These are phyloP conservation scores for Agelas oroides DNA, from an alignment of 37 sponge, comb jelly and placozoan genomes.

Conservation along the genomic window DNA sequence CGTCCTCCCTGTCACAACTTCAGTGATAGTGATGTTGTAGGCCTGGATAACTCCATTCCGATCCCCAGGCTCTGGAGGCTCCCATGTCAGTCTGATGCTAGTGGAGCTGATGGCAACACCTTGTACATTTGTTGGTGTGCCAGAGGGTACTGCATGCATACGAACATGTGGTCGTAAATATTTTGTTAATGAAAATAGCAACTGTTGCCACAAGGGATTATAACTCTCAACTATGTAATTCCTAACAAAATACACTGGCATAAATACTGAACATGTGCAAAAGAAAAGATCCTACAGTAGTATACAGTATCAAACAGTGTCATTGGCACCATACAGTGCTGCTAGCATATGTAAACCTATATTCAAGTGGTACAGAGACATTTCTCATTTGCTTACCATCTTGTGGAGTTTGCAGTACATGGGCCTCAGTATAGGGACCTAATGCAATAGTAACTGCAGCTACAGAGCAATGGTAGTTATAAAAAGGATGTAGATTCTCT, in stretches of 20 bases:
- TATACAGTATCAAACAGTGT: too few species aligned
- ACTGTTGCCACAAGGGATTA: too few species aligned
- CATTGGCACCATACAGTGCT: too few species aligned
- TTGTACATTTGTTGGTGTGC: background rate
- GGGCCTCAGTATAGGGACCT: background rate
- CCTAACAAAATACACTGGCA: too few species aligned
- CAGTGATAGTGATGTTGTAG: slow-evolving; percentile 25
- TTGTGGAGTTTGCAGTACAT: background rate
- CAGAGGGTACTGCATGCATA: slow-evolving; percentile 18
- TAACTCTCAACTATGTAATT: too few species aligned
- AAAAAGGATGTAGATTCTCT: slow-evolving; percentile 11
- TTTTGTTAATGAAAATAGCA: too few species aligned
- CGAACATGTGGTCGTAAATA: too few species aligned
- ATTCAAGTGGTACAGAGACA: too few species aligned
- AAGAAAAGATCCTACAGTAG: too few species aligned
- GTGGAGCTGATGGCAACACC: background rate
- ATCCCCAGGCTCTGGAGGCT: slow-evolving; percentile 13
- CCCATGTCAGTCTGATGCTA: slow-evolving; percentile 27
- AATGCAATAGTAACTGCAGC: slow-evolving; percentile 14
- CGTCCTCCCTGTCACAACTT: background rate
- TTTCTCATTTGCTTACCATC: background rate
- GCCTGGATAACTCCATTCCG: slow-evolving; percentile 57
- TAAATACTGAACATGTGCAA: too few species aligned
- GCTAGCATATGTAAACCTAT: too few species aligned
- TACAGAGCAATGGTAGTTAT: slow-evolving; percentile 11